Evolutionary conservation across 2,888 invertebrate species (phyloP).

Genomic region (Entomobrya proxima): DNA sequence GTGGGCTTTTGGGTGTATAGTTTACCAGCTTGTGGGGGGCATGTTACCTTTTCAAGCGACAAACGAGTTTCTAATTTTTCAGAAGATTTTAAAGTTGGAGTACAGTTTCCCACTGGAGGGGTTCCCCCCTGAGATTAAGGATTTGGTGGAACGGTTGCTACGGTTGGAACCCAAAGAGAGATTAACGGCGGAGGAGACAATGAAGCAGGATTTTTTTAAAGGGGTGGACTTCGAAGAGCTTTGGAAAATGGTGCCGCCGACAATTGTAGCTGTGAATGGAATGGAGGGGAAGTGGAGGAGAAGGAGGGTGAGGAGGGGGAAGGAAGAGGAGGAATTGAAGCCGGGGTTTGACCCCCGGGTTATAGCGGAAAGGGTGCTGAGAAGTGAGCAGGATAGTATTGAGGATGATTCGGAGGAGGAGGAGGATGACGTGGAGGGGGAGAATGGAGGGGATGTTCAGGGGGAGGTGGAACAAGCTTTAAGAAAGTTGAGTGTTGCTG

Average conservation of each 20-base stretch:
- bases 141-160: not conserved
- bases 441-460: not conserved
- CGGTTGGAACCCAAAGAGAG: constrained; percentile 86
- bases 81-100: constrained; percentile 93
- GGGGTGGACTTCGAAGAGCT: too few species aligned
- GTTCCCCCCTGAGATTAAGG: not conserved
- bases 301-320: not conserved
- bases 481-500: constrained; percentile 37
- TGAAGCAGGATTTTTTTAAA: too few species aligned
- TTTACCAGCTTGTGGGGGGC: constrained; percentile 98
- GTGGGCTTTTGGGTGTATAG: constrained; percentile 98
- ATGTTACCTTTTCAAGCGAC: constrained; percentile 91
- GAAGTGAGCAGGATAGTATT: constrained; percentile 61
- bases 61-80: constrained; percentile 96
- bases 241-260: too few species aligned
- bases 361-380: constrained; percentile 70
- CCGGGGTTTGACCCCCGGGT: constrained; percentile 72
- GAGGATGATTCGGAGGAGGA: constrained; percentile 23
- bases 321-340: constrained; percentile 52
- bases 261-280: too few species aligned
- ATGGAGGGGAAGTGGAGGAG: too few species aligned
- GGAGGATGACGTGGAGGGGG: constrained; percentile 71
- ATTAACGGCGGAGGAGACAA: too few species aligned
- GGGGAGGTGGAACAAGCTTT: too few species aligned
- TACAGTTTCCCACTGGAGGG: constrained; percentile 85